Base-by-base conservation (phyloP, 2,888 invertebrate genomes). In the Callimorpha dominula region DNA sequence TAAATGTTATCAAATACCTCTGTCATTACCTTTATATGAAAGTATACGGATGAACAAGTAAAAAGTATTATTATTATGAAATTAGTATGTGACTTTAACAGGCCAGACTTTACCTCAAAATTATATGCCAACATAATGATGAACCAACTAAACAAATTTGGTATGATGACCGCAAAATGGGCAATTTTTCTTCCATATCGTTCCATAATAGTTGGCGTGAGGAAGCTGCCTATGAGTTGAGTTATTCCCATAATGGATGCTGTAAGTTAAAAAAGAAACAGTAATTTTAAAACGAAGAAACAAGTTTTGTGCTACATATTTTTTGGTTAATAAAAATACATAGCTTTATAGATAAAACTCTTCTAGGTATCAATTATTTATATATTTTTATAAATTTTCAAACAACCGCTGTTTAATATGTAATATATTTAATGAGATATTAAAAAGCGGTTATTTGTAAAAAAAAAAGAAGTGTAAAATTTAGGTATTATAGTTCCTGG, bases 71-170 rank as follows among this genome's bases (percentile, higher is more conserved):
- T 60, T 5, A 60, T 14, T 42, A 46, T 46, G 6, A 46, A 46
- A 46, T 46, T 46, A 9, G 43, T 46, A 46, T 46, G 43, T 46
- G 43, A 46, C 1, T 46, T 46, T 20, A 31, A 17, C 4, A 60
- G 15, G 1, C 4, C 8, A 46, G 31, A 31, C 7, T 31, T 73
- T 76, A 88, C 89, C 86, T 82, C 83, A 68, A 94, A 79, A 72
- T 89, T 89, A 0, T 78, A 84, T 0, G 96, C 92, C 54, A 95
- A 80, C 4, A 92, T 91, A 42, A 96, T 91, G 6, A 91, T 73
- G 9, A 94, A 75, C 96, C 96, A 96, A 1, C 96, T 96, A 2
- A 94, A 68, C 2, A 95, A 77, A 20, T 90, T 93, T 0, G 96
- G 93, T 3, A 96, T 81, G 65, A 92, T 93, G 14, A 93, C 88